These are phyloP conservation scores for Acipenser transmontanus DNA, from an alignment of 2,797 vertebrate species.

Conservation along the genomic window DNA sequence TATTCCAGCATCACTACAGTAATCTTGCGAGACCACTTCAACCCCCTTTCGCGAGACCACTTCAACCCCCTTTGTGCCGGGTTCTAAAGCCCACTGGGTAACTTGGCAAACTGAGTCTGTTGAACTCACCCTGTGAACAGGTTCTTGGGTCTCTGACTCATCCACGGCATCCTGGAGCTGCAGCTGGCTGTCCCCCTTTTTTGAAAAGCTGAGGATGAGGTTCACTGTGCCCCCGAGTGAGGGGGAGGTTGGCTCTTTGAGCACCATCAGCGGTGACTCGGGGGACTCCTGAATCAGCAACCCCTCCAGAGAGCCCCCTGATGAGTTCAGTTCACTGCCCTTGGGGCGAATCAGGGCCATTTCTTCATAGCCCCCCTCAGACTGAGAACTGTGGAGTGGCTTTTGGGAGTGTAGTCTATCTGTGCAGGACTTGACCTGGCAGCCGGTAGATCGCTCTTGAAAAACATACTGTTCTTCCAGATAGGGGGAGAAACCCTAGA, in stretches of 20 bases:
- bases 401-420: too few species aligned
- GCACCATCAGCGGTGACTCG: slow-evolving; percentile 53
- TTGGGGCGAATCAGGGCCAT: slow-evolving; percentile 48
- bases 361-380: slow-evolving; percentile 53
- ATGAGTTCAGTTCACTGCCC: slow-evolving; percentile 10
- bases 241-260: slow-evolving; percentile 52
- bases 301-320: neutral
- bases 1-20: too few species aligned
- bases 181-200: slow-evolving; percentile 53
- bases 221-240: slow-evolving; percentile 63
- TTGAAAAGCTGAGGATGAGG: slow-evolving; percentile 73
- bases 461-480: too few species aligned
- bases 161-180: slow-evolving; percentile 37
- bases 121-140: slow-evolving; percentile 53
- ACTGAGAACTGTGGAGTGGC: slow-evolving; percentile 6
- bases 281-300: slow-evolving; percentile 33
- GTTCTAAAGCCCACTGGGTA: too few species aligned
- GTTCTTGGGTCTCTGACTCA: slow-evolving; percentile 38
- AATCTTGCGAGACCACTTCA: too few species aligned
- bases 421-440: too few species aligned
- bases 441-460: too few species aligned
- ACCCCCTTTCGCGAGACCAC: too few species aligned
- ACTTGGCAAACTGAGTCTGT: too few species aligned
- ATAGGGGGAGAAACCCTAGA: too few species aligned
- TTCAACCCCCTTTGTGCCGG: too few species aligned